Conservation (phyloP, 2,797 vertebrate genomes). For the Mus spretus region DNA sequence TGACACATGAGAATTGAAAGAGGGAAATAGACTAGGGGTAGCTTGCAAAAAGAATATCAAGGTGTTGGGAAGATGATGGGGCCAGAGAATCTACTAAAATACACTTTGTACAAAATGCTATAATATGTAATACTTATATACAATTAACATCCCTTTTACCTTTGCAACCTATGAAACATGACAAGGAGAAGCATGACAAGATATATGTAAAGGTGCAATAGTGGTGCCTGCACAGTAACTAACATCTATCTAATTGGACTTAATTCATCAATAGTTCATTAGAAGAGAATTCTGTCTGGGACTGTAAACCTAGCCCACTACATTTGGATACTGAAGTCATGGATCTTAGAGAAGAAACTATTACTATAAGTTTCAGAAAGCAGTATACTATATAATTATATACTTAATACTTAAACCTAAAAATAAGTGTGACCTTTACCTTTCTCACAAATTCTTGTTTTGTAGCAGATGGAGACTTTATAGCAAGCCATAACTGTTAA, state of each 20-base stretch:
- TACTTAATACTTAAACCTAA: background rate
- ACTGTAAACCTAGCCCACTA: background rate
- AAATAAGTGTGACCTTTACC: background rate
- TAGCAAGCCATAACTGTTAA: background rate
- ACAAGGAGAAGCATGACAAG: background rate
- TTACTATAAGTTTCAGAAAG: background rate
- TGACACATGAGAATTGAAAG: background rate
- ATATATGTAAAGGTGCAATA: background rate
- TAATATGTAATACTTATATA: background rate
- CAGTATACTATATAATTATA: background rate
- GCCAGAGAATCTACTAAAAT: background rate
- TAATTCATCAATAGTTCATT: background rate
- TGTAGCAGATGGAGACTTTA: background rate
- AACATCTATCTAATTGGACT: background rate
- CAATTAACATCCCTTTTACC: background rate
- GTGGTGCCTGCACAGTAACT: background rate
- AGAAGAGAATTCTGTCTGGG: background rate
- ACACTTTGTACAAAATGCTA: background rate
- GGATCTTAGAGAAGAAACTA: background rate
- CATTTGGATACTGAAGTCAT: background rate
- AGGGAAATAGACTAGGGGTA: too few species aligned
- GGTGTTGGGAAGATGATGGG: too few species aligned
- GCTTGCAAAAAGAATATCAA: background rate
- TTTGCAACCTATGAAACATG: background rate
- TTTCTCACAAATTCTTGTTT: background rate